These are phyloP conservation scores for Mesocricetus auratus DNA, from an alignment of 2,113 vertebrate species.

Conservation along the genomic window DNA sequence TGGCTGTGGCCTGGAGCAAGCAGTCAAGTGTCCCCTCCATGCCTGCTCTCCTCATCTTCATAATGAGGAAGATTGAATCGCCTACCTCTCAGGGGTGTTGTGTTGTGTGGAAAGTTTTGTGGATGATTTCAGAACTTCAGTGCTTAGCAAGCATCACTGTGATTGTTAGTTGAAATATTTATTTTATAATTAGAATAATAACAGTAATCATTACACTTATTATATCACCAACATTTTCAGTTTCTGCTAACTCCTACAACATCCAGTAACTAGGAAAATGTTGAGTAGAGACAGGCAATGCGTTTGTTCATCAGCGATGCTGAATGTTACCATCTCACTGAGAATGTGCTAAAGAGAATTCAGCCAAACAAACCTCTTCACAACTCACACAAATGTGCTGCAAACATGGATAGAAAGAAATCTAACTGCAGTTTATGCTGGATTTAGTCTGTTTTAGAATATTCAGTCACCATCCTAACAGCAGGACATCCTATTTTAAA, in stretches of 20 bases:
- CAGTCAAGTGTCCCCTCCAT: neutral
- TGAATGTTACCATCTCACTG: constrained; percentile 76
- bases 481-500: neutral
- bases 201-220: neutral
- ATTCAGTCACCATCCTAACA: neutral
- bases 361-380: constrained; percentile 74
- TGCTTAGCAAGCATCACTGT: neutral
- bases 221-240: constrained; percentile 27
- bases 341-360: constrained; percentile 79
- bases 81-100: neutral
- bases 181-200: constrained; percentile 15
- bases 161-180: constrained; percentile 3
- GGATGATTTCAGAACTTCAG: neutral
- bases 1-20: neutral
- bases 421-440: constrained; percentile 33
- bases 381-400: constrained; percentile 72
- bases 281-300: constrained; percentile 12
- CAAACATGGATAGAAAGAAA: constrained; percentile 56
- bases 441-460: constrained; percentile 58
- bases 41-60: neutral
- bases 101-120: neutral
- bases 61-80: neutral
- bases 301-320: constrained; percentile 60
- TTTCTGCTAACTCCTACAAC: constrained; percentile 53
- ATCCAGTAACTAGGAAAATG: constrained; percentile 51